Conservation (phyloP, 35 echinoderm and acorn worm species). For the Diadema setosum region DNA sequence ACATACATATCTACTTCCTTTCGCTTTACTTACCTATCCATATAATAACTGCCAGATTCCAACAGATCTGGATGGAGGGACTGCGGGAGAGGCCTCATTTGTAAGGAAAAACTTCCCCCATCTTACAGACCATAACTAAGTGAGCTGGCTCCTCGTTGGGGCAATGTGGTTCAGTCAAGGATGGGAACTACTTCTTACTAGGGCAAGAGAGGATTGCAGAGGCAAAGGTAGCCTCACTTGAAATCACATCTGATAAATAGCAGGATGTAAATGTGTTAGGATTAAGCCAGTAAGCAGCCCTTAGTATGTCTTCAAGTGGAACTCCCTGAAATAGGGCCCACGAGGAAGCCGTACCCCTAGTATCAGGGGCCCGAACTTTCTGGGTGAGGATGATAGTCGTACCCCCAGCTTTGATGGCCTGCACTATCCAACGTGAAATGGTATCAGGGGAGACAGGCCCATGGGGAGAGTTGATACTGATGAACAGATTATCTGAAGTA, state of each 20-base stretch:
- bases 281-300: not conserved
- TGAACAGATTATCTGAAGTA: not conserved
- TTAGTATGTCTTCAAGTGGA: not conserved
- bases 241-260: not conserved
- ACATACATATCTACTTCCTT: not conserved
- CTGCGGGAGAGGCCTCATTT: not conserved
- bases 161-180: not conserved
- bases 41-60: not conserved
- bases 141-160: not conserved
- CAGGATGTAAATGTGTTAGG: not conserved
- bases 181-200: not conserved
- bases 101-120: not conserved
- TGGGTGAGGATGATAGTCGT: too few species aligned
- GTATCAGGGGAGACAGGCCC: not conserved
- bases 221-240: not conserved
- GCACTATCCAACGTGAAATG: not conserved
- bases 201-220: not conserved
- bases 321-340: not conserved
- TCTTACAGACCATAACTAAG: not conserved
- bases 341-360: not conserved
- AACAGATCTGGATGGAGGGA: not conserved
- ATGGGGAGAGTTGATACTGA: not conserved
- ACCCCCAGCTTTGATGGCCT: too few species aligned
- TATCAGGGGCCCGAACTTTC: too few species aligned
- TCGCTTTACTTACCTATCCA: not conserved